Evolutionary conservation across 2,797 vertebrate genomes (phyloP), one percentile per base, ranked within the genome.

Genomic region (Falco peregrinus): DNA sequence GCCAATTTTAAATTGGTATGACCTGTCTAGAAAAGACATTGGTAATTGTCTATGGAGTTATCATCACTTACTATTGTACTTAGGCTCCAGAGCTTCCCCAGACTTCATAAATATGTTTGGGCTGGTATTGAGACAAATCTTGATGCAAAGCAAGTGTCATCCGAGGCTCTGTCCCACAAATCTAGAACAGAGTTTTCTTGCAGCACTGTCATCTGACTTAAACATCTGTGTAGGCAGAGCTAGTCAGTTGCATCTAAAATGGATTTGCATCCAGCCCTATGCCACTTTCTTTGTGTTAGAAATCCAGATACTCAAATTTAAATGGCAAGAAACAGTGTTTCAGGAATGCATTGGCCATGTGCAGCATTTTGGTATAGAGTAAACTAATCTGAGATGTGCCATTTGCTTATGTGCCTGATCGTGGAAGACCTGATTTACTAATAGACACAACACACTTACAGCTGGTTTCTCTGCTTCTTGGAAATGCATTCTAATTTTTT

Each of bases 21-120:
- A 11, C 20, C 3, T 28, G 41, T 83, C 75, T 37, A 61, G 47
- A 33, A 48, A 77, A 91, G 4, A 15, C 3, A 3, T 3, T 73
- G 7, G 4, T 53, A 48, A 31, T 35, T 84, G 11, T 19, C 47
- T 79, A 0, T 26, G 51, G 29, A 54, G 18, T 69, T 89, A 29
- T 21, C 9, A 24, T 20, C 2, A 3, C 12, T 87, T 61, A 7
- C 2, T 3, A 0, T 56, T 77, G 3, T 16, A 39, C 2, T 67
- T 74, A 6, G 0, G 4, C 18, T 70, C 39, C 64, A 77, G 21
- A 78, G 16, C 24, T 86, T 92, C 29, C 14, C 26, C 10, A 82
- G 28, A n/a, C 37, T 39, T 87, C 1, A 0, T 43, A 21, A 48
- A 13, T 74, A 11, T 35, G 8, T 39, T 70, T 85, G 69, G n/a